Percentiles rank a stretch among this genome's conserved stretches.
These are phyloP conservation scores for Lasioglossum figueresi DNA, from an alignment of 2,888 invertebrate genomes.

Conservation along the genomic window DNA sequence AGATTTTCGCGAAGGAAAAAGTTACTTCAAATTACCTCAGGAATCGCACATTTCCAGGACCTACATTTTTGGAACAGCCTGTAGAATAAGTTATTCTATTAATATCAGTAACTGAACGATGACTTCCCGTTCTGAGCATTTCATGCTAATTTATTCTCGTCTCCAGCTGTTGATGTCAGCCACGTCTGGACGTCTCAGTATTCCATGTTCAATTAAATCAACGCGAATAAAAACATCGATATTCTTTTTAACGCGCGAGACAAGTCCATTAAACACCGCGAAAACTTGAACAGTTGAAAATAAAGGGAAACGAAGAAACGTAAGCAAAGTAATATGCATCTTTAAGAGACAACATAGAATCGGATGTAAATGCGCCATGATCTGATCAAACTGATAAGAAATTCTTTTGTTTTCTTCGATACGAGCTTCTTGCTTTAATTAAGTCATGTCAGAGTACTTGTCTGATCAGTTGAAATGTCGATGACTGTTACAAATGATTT, in stretches of 20 bases:
- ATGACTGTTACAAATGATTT: too few species aligned
- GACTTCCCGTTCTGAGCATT: background rate
- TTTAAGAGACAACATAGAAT: background rate
- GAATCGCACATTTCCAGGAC: too few species aligned
- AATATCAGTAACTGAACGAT: background rate
- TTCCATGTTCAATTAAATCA: background rate
- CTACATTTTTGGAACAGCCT: too few species aligned
- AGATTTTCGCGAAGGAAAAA: too few species aligned
- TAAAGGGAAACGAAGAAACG: background rate
- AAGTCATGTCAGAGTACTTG: too few species aligned
- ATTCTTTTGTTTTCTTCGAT: too few species aligned
- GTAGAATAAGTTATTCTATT: background rate
- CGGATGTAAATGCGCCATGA: background rate
- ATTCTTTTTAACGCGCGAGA: background rate
- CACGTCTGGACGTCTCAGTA: background rate
- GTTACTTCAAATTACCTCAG: too few species aligned
- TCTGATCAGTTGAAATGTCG: too few species aligned
- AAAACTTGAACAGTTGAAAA: background rate
- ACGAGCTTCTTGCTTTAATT: too few species aligned
- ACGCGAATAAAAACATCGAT: background rate
- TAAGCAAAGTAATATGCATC: background rate
- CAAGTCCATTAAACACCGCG: background rate
- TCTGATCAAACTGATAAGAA: background rate
- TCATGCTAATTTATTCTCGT: conserved; percentile 7
- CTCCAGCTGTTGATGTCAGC: background rate